phyloP scores from a whole-genome alignment of 2,113 vertebrate species.

The Chionis minor region DNA sequence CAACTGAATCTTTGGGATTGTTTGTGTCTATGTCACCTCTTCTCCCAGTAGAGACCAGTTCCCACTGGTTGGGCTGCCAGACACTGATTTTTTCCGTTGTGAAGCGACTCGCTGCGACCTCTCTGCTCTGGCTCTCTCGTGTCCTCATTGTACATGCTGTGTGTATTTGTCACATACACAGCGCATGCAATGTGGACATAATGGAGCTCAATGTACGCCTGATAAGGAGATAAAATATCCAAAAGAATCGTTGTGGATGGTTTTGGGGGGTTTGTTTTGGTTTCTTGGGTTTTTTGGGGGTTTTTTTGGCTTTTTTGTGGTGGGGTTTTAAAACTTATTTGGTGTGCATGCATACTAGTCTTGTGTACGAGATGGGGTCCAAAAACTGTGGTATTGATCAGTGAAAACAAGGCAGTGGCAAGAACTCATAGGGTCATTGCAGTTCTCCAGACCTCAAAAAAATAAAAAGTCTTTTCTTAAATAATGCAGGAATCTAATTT shows the following conservation, averaged over 20 bases:
- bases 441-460: background rate
- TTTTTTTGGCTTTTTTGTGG: fast-evolving
- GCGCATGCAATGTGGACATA: constrained; percentile 77
- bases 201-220: constrained; percentile 57
- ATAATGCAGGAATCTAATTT: background rate
- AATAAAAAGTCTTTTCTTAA: fast-evolving
- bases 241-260: background rate
- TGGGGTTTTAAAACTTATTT: background rate
- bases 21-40: background rate
- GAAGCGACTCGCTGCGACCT: background rate
- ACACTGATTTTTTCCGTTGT: background rate
- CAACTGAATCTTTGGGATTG: background rate
- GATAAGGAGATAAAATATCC: background rate
- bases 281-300: too few species aligned
- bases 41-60: background rate
- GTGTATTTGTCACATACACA: constrained; percentile 75
- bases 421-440: background rate
- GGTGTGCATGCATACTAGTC: fast-evolving
- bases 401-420: background rate
- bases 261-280: too few species aligned
- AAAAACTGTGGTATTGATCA: background rate
- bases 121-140: constrained; percentile 18
- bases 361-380: fast-evolving
- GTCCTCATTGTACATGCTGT: constrained; percentile 81
- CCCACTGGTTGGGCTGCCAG: background rate